These are phyloP conservation scores for Manduca sexta DNA, from an alignment of 1,140 invertebrate species.

Conservation along the genomic window DNA sequence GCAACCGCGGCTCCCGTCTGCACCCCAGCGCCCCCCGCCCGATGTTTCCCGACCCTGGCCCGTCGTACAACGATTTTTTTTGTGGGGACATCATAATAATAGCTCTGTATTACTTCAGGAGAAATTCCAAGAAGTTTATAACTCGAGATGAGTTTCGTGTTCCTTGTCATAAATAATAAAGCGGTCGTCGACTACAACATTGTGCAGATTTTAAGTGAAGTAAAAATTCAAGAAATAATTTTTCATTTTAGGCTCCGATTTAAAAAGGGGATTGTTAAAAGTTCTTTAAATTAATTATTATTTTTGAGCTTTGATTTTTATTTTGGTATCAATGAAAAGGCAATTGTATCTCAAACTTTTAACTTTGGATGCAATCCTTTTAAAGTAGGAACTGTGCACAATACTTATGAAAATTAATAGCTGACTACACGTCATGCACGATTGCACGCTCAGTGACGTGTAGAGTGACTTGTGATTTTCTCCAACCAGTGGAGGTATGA, in stretches of 20 bases:
- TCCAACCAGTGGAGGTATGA: constrained; percentile 17
- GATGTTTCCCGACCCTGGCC: constrained; percentile 39
- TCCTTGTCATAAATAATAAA: constrained; percentile 73
- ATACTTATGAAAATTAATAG: too few relatives aligned
- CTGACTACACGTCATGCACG: neutral
- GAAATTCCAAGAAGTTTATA: constrained; percentile 73
- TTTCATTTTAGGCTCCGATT: constrained; percentile 54
- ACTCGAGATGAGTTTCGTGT: constrained; percentile 73
- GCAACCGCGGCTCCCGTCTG: too few relatives aligned
- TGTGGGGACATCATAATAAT: constrained; percentile 72
- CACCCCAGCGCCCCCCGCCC: neutral
- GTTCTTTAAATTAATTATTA: constrained; percentile 30
- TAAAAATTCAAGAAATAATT: constrained; percentile 68
- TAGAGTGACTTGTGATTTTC: constrained; percentile 45
- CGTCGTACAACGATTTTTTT: constrained; percentile 60
- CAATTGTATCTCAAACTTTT: too few relatives aligned
- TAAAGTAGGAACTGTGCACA: too few relatives aligned
- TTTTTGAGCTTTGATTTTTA: neutral
- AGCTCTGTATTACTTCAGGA: constrained; percentile 73
- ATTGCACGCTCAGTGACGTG: constrained; percentile 30
- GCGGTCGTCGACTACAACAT: constrained; percentile 69
- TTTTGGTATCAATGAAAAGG: too few relatives aligned
- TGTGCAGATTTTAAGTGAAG: constrained; percentile 71
- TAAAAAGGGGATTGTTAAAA: constrained; percentile 50
- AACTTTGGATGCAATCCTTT: too few relatives aligned